Evolutionary conservation across 2,888 invertebrate species (phyloP).

Genomic region (Toxonevra muliebris): DNA sequence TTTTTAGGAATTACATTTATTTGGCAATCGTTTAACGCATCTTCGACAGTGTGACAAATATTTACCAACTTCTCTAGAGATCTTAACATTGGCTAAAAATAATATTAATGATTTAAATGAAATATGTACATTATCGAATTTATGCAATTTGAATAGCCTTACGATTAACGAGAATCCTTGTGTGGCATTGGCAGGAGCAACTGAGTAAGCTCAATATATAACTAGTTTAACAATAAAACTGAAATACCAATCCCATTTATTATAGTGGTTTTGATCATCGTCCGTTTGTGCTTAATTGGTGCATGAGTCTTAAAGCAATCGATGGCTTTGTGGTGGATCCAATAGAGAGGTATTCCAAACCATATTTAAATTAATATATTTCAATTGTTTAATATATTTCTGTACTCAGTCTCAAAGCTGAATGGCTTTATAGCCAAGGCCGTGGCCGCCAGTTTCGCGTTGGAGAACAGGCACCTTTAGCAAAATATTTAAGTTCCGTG

Average conservation of each 20-base stretch:
- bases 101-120: slow-evolving; percentile 86
- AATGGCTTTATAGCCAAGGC: slow-evolving; percentile 96
- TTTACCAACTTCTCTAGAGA: slow-evolving; percentile 78
- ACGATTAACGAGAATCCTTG: slow-evolving; percentile 90
- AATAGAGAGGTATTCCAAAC: slow-evolving; percentile 76
- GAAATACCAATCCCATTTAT: neutral
- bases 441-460: slow-evolving; percentile 86
- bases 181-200: slow-evolving; percentile 79
- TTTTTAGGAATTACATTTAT: slow-evolving; percentile 80
- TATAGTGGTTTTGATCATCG: slow-evolving; percentile 88
- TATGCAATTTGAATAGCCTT: slow-evolving; percentile 80
- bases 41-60: slow-evolving; percentile 84
- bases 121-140: slow-evolving; percentile 81
- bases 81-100: slow-evolving; percentile 83
- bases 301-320: slow-evolving; percentile 84
- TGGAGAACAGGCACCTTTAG: slow-evolving; percentile 83
- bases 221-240: neutral
- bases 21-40: slow-evolving; percentile 86
- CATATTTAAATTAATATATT: neutral
- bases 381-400: neutral
- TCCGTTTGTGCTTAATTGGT: slow-evolving; percentile 94
- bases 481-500: slow-evolving; percentile 83
- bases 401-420: slow-evolving; percentile 80
- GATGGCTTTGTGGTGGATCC: slow-evolving; percentile 91
- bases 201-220: slow-evolving; percentile 69